A percentile compares a stretch with the other conserved stretches of the same genome.
These are phyloP conservation scores for Cebidichthys violaceus DNA, from an alignment of 2,113 vertebrate genomes.

Conservation along the genomic window DNA sequence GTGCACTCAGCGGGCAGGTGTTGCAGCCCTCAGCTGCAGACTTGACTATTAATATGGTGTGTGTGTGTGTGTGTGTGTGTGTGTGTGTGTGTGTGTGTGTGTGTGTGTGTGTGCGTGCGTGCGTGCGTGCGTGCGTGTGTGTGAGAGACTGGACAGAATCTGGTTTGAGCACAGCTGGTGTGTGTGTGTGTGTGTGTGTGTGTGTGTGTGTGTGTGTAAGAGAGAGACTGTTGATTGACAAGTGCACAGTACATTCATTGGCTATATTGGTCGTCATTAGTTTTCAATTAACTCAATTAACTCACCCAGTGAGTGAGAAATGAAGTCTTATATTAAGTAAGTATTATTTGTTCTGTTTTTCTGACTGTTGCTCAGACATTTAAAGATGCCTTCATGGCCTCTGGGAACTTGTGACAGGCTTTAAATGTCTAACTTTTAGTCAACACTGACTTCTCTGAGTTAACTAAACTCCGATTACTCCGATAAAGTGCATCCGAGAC, in stretches of 20 bases:
- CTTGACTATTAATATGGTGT: constrained; percentile 12
- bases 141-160: no score
- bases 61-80: no score
- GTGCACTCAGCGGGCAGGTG: constrained; percentile 36
- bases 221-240: neutral
- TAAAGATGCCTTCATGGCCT: neutral
- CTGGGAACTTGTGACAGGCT: neutral
- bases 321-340: neutral
- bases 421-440: neutral
- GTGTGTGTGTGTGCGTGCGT: neutral
- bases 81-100: neutral
- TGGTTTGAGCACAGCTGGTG: neutral
- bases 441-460: neutral
- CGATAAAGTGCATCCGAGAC: neutral
- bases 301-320: neutral
- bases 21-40: constrained; percentile 46
- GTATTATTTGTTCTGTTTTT: neutral
- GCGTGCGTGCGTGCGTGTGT: neutral
- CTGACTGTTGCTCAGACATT: neutral
- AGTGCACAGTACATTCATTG: neutral
- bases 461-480: neutral
- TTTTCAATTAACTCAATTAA: neutral
- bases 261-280: neutral
- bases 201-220: neutral
- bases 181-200: neutral